phyloP scores from a whole-genome alignment of 2,113 vertebrate species.

The Saccopteryx bilineata region DNA sequence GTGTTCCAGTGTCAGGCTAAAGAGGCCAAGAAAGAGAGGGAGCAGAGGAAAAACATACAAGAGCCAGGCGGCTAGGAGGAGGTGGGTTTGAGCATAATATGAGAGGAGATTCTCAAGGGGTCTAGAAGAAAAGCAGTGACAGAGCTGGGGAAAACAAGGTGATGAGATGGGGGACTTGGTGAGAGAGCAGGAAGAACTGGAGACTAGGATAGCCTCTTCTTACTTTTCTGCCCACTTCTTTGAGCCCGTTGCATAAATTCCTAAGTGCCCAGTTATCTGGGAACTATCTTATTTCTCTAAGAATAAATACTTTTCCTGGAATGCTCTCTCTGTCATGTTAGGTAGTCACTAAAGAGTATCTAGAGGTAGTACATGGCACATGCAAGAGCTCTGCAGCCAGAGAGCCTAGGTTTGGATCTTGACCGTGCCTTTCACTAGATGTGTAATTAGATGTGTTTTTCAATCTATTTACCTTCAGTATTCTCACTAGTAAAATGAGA shows the following conservation, averaged over 20 bases:
- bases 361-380: not conserved
- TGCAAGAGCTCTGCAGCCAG: not conserved
- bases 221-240: not conserved
- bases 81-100: too few relatives aligned
- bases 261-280: not conserved
- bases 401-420: not conserved
- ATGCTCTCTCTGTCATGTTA: not conserved
- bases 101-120: not conserved
- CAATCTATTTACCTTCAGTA: not conserved
- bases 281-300: not conserved
- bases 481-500: conserved; percentile 7
- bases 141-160: not conserved
- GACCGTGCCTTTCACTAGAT: not conserved
- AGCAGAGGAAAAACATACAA: not conserved
- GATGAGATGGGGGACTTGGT: not conserved
- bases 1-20: not conserved
- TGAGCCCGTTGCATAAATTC: not conserved
- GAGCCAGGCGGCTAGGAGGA: not conserved
- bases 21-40: not conserved
- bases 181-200: not conserved
- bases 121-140: not conserved
- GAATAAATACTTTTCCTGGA: not conserved
- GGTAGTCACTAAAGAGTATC: not conserved
- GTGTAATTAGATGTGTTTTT: not conserved
- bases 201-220: not conserved